Conservation (phyloP, 2,113 vertebrate genomes). For the Poicephalus meyeri region DNA sequence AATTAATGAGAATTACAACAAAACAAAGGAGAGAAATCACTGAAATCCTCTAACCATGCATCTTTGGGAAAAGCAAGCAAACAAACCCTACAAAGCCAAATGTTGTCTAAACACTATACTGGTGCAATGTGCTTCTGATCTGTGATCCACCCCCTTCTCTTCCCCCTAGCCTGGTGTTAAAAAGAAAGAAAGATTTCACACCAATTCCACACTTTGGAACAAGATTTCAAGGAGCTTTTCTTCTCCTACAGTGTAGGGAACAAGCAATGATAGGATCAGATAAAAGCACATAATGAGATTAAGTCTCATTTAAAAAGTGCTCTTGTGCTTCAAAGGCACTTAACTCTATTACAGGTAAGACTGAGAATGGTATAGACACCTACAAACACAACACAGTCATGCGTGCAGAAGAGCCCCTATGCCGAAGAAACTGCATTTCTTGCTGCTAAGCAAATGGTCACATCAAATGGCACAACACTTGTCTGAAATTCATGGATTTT, state of each 20-base stretch:
- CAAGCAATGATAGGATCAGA: not conserved
- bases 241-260: not conserved
- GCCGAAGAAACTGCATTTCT: not conserved
- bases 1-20: not conserved
- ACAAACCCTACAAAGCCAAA: not conserved
- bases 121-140: not conserved
- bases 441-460: not conserved
- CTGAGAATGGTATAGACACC: not conserved
- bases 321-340: not conserved
- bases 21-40: not conserved
- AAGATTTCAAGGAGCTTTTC: not conserved
- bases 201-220: not conserved
- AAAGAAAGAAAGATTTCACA: not conserved
- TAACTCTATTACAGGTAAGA: not conserved
- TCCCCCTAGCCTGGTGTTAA: not conserved
- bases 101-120: not conserved
- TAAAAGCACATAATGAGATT: conserved; percentile 18
- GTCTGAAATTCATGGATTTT: not conserved
- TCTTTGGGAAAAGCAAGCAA: not conserved
- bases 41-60: not conserved
- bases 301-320: not conserved
- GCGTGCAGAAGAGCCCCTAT: accelerated
- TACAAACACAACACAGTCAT: not conserved
- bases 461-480: not conserved
- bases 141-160: not conserved